Evolutionary conservation across 2,113 vertebrate species (phyloP).

Genomic region (Coracopsis vasa): DNA sequence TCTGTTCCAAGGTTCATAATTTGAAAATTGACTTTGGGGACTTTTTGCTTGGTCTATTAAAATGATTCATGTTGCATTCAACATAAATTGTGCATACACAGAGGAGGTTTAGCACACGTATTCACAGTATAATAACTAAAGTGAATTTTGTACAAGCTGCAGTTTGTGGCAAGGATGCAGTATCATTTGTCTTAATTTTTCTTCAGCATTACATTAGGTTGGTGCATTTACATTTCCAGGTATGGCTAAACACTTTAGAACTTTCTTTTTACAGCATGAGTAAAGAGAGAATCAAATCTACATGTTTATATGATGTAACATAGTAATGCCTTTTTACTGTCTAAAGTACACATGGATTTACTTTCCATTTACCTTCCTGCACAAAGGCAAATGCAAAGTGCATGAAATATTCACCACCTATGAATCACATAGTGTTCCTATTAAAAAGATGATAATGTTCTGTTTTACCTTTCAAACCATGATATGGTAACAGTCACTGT

Average conservation of each 20-base stretch:
- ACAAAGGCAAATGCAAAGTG: constrained; percentile 86
- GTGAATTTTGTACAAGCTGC: constrained; percentile 82
- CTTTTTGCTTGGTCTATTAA: constrained; percentile 91
- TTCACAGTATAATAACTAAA: constrained; percentile 84
- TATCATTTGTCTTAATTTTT: constrained; percentile 87
- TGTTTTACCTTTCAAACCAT: constrained; percentile 55
- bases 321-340: constrained; percentile 93
- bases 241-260: constrained; percentile 82
- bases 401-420: constrained; percentile 85
- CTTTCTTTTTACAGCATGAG: constrained; percentile 81
- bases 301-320: constrained; percentile 90
- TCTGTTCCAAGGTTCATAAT: constrained; percentile 86
- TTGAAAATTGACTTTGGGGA: constrained; percentile 89
- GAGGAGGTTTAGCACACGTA: constrained; percentile 82
- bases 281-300: constrained; percentile 90
- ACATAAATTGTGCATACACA: constrained; percentile 96
- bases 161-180: constrained; percentile 81
- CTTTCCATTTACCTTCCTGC: constrained; percentile 88
- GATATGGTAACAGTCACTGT: constrained; percentile 5
- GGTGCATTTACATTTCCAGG: constrained; percentile 83
- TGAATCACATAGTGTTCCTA: constrained; percentile 69
- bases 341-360: constrained; percentile 89
- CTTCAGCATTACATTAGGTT: constrained; percentile 80
- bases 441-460: constrained; percentile 62
- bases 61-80: constrained; percentile 95